phyloP scores from a whole-genome alignment of 1,140 invertebrate genomes.

The Drosophila chauvacae region DNA sequence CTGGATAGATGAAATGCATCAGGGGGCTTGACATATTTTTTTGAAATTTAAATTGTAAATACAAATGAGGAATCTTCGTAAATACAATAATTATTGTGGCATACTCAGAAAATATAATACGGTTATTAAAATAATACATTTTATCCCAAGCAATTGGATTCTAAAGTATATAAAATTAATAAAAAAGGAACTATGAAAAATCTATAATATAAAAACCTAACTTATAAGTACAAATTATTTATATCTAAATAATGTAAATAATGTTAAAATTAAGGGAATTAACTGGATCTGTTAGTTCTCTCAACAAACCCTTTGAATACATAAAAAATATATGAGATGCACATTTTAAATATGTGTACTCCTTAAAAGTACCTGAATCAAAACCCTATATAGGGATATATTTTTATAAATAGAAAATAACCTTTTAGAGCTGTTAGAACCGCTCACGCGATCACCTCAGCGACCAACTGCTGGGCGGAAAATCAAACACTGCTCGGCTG shows the following conservation, averaged over 20 bases:
- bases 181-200: too few species aligned
- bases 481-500: constrained; percentile 33
- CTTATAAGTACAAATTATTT: too few species aligned
- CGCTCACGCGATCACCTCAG: constrained; percentile 37
- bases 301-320: too few species aligned
- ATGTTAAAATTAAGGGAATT: too few species aligned
- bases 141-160: not conserved
- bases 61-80: not conserved
- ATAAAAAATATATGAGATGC: too few species aligned
- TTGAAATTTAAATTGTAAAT: too few species aligned
- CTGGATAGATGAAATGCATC: not conserved
- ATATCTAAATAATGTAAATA: too few species aligned
- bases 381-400: not conserved
- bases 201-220: too few species aligned
- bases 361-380: too few species aligned
- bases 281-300: too few species aligned
- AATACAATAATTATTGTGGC: not conserved
- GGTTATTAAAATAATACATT: not conserved
- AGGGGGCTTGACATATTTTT: not conserved
- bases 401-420: not conserved
- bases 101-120: not conserved
- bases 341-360: too few species aligned
- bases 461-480: constrained; percentile 8
- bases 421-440: not conserved
- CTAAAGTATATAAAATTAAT: too few species aligned